Base-by-base conservation (phyloP, 1,140 invertebrate species). In the Arion vulgaris region DNA sequence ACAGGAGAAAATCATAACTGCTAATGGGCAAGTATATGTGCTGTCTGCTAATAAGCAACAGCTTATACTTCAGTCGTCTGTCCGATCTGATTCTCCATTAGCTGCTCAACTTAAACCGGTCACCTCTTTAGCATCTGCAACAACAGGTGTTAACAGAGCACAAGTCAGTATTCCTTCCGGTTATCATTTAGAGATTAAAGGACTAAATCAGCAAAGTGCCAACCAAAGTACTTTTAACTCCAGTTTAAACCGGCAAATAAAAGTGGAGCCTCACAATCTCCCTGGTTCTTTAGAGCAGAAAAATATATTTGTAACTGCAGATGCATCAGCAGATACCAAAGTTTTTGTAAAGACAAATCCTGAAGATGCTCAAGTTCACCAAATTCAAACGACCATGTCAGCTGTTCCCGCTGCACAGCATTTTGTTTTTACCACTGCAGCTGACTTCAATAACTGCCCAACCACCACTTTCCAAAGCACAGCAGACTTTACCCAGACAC, bases 1-100 rank as follows among this genome's bases (percentile, higher is more conserved):
- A 34, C 32, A 80, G n/a, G 66, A 80, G 51, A 39, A 71, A 51
- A 36, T 80, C 5, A 49, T 80, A 28, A 79, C 53, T 5, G 34
- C 76, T 4, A 71, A 45, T 26, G 78, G 78, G 5, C 78, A 80
- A 51, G 78, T 80, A 2, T 80, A 71, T 71, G 78, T 80, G 1
- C 32, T 80, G 1, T 80, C 78, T 36, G 62, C 66, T 23, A 71
- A 80, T 51, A 53, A 53, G 1, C 77, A 79, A 57, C 74, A 62
- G 32, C 32, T 78, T 36, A 68, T 78, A 41, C 76, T 78, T 62
- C 76, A 78, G 34, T 57, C 32, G 15, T 72, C 71, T 45, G 36
- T 38, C 28, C 39, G 26, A 36, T 38, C 38, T 39, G 36, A 36
- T 72, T 41, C 26, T 72, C 39, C 36, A 41, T 7, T 72, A 39